Evolutionary conservation across 2,113 vertebrate genomes (phyloP).

Genomic region (Stigmatopora nigra): DNA sequence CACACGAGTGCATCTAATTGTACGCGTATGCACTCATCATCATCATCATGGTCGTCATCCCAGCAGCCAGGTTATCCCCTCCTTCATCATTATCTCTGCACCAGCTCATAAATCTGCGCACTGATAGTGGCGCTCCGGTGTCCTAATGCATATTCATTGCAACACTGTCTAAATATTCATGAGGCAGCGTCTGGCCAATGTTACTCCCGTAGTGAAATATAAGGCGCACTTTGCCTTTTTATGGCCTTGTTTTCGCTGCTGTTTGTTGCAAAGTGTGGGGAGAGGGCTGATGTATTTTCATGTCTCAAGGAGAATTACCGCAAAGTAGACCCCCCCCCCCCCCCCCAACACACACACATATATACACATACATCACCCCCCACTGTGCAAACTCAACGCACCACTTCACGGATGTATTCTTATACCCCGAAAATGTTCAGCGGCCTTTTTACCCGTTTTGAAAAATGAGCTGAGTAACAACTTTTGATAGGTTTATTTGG

Average conservation of each 20-base stretch:
- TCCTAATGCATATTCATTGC: constrained; percentile 71
- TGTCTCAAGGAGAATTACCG: constrained; percentile 49
- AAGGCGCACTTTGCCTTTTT: constrained; percentile 62
- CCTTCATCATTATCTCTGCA: constrained; percentile 61
- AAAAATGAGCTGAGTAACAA: constrained; percentile 56
- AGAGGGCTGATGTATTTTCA: constrained; percentile 46
- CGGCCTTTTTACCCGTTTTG: constrained; percentile 33
- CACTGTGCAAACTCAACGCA: constrained; percentile 5
- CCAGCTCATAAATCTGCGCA: constrained; percentile 64
- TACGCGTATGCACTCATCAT: background rate
- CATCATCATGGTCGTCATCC: constrained; percentile 18
- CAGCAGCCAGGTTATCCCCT: constrained; percentile 50
- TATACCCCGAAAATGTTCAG: constrained; percentile 1
- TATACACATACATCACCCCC: constrained; percentile 19
- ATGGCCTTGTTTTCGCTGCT: constrained; percentile 56
- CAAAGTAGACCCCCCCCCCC: constrained; percentile 27
- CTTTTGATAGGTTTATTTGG: constrained; percentile 60
- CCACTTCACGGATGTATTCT: constrained; percentile 16
- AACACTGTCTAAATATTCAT: constrained; percentile 63
- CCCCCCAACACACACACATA: background rate
- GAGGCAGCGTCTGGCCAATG: constrained; percentile 67
- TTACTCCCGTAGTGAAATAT: constrained; percentile 62
- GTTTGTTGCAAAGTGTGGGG: constrained; percentile 47
- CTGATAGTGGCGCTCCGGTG: constrained; percentile 41
- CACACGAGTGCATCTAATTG: constrained; percentile 7